These are phyloP conservation scores for Eumeta japonica DNA, from an alignment of 1,140 invertebrate genomes.

Conservation along the genomic window DNA sequence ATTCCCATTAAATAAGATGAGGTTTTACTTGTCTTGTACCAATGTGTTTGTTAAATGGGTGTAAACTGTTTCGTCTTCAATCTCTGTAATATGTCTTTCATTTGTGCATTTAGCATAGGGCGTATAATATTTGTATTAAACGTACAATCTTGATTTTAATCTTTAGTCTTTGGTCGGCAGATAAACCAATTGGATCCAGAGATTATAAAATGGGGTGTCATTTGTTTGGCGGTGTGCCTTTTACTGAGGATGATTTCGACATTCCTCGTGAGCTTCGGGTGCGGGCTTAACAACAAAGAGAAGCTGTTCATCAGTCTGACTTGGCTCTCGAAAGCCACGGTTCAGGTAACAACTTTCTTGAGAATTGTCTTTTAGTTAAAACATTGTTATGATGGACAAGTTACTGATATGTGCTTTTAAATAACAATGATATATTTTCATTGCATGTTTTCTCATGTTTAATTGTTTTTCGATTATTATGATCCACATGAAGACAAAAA, in stretches of 20 bases:
- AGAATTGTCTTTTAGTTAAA: conserved; percentile 8
- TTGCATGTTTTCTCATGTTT: neutral
- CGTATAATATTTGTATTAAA: no score
- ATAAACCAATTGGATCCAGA: conserved; percentile 64
- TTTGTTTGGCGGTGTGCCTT: conserved; percentile 61
- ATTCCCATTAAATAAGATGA: no score
- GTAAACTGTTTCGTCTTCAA: no score
- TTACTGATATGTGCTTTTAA: conserved; percentile 3
- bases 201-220: conserved; percentile 62
- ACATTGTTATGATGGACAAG: conserved; percentile 6
- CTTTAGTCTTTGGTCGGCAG: no score
- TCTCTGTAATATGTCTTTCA: conserved; percentile 1
- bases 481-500: neutral
- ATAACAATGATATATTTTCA: neutral
- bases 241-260: conserved; percentile 65
- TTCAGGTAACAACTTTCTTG: conserved; percentile 69
- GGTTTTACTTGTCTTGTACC: no score
- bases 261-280: conserved; percentile 67
- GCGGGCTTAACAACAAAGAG: conserved; percentile 82
- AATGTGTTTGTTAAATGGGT: no score
- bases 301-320: conserved; percentile 84
- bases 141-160: no score
- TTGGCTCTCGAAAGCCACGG: conserved; percentile 92
- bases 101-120: no score
- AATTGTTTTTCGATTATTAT: neutral